phyloP scores from a whole-genome alignment of 2,888 invertebrate genomes.

The Folsomia candida region DNA sequence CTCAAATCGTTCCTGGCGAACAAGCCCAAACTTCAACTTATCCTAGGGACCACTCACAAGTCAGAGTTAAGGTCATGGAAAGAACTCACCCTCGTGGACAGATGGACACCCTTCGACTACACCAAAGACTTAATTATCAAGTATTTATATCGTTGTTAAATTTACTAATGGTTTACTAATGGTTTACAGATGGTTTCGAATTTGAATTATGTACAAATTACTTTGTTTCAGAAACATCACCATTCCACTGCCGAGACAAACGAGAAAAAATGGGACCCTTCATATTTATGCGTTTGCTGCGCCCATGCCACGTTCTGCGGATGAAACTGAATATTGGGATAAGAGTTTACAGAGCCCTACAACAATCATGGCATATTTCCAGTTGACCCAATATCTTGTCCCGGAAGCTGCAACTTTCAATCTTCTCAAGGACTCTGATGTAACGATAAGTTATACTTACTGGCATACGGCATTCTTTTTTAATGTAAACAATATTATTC shows the following conservation, averaged over 20 bases:
- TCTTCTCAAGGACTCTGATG: conserved; percentile 52
- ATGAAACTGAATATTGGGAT: conserved; percentile 56
- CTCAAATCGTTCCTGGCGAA: conserved; percentile 53
- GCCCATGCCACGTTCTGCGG: conserved; percentile 51
- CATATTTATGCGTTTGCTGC: conserved; percentile 72
- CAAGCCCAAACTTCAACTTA: conserved; percentile 53
- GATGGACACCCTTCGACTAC: conserved; percentile 43
- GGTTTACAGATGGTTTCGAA: not conserved
- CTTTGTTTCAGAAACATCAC: conserved; percentile 58
- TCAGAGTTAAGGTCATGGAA: conserved; percentile 30
- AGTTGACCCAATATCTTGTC: conserved; percentile 70
- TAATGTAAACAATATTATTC: not conserved
- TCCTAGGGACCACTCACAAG: conserved; percentile 41
- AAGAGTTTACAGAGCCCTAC: conserved; percentile 64
- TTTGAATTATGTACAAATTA: conserved; percentile 1
- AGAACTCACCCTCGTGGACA: conserved; percentile 34
- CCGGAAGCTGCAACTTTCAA: conserved; percentile 66
- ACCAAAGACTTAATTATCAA: conserved; percentile 23
- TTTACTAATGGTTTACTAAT: not conserved
- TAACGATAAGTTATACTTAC: too few relatives aligned
- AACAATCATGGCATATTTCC: conserved; percentile 62
- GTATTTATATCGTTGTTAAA: conserved; percentile 19
- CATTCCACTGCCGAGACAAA: conserved; percentile 69
- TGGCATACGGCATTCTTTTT: not conserved
- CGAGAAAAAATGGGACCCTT: conserved; percentile 79